Evolutionary conservation across 2,888 invertebrate genomes (phyloP).

Genomic region (Leucoma salicis): DNA sequence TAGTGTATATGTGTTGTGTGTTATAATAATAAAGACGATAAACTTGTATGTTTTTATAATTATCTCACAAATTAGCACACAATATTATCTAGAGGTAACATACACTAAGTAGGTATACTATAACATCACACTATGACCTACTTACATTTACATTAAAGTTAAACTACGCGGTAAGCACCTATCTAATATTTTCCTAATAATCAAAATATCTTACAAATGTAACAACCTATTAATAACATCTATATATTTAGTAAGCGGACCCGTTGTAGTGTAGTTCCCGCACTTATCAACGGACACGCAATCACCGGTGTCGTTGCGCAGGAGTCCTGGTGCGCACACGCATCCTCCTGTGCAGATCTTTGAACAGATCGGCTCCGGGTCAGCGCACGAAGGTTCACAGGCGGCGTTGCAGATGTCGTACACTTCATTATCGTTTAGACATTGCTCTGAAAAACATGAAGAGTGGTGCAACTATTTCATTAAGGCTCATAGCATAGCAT

Average conservation of each 20-base stretch:
- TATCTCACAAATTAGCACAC: too few relatives aligned
- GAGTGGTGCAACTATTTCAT: too few relatives aligned
- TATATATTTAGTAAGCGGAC: slow-evolving; percentile 53
- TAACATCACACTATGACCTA: too few relatives aligned
- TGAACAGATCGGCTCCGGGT: slow-evolving; percentile 66
- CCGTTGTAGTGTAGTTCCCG: slow-evolving; percentile 47
- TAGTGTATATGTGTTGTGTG: too few relatives aligned
- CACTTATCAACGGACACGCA: slow-evolving; percentile 67
- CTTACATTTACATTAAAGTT: too few relatives aligned
- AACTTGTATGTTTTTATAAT: too few relatives aligned
- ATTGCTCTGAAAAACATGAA: slow-evolving; percentile 56
- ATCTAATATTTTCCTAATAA: too few relatives aligned
- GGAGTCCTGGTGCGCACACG: slow-evolving; percentile 59
- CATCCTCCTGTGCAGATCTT: slow-evolving; percentile 62
- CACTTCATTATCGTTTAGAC: slow-evolving; percentile 61
- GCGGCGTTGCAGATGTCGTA: slow-evolving; percentile 61
- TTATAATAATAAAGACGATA: too few relatives aligned
- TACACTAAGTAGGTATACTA: too few relatives aligned
- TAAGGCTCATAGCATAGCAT: too few relatives aligned
- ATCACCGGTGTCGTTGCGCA: slow-evolving; percentile 50
- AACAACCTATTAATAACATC: slow-evolving; percentile 61
- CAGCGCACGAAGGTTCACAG: slow-evolving; percentile 63
- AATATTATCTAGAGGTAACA: too few relatives aligned
- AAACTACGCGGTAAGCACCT: too few relatives aligned
- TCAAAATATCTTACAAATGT: slow-evolving; percentile 28